Evolutionary conservation across 2,888 invertebrate genomes (phyloP).

Genomic region (Rambutsinella grinnellia): DNA sequence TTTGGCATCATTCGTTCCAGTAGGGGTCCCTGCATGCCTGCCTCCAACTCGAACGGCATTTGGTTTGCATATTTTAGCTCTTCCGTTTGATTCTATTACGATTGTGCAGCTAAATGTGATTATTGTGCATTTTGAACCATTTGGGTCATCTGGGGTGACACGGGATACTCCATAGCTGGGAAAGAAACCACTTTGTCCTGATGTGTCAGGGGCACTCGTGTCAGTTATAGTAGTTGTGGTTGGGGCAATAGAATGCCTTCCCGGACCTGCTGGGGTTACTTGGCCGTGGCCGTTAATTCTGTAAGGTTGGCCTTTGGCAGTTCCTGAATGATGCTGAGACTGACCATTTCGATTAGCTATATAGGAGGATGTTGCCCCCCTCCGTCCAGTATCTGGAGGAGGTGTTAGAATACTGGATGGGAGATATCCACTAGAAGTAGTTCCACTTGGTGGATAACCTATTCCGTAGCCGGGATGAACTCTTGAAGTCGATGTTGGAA

Average conservation of each 20-base stretch:
- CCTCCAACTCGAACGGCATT: constrained; percentile 30
- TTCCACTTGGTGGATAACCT: too few relatives aligned
- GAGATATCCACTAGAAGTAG: background rate
- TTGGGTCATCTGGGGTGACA: constrained; percentile 29
- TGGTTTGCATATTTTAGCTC: constrained; percentile 54
- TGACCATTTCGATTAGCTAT: constrained; percentile 19
- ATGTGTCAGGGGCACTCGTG: background rate
- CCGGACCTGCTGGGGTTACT: background rate
- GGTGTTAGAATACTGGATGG: too few relatives aligned
- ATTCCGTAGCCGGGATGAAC: too few relatives aligned
- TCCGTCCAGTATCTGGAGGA: too few relatives aligned
- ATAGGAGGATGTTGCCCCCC: background rate
- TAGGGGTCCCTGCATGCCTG: background rate
- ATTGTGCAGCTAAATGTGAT: constrained; percentile 56
- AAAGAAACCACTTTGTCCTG: constrained; percentile 30
- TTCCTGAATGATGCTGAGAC: background rate
- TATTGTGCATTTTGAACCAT: constrained; percentile 40
- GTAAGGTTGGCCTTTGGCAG: constrained; percentile 3
- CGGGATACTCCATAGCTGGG: constrained; percentile 36
- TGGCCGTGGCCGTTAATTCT: constrained; percentile 19
- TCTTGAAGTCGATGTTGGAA: too few relatives aligned
- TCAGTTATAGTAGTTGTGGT: background rate
- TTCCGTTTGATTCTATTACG: constrained; percentile 53
- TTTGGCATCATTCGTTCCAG: constrained; percentile 7
- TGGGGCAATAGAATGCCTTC: background rate